These are phyloP conservation scores for Pilophorus perplexus DNA, from an alignment of 2,888 invertebrate genomes.

Conservation along the genomic window DNA sequence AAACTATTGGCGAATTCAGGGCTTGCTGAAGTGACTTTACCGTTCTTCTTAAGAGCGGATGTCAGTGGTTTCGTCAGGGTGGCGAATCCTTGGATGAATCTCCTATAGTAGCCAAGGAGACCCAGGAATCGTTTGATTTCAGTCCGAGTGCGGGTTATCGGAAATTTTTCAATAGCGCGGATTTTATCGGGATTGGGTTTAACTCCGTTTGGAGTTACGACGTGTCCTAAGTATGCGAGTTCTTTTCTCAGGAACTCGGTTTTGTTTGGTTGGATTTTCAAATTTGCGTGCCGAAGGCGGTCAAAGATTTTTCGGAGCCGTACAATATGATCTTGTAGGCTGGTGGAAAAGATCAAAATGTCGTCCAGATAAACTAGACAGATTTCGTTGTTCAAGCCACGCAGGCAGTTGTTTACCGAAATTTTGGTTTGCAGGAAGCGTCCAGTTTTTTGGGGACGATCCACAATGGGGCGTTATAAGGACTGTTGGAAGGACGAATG, in stretches of 20 bases:
- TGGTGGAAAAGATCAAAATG: neutral
- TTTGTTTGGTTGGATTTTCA: constrained; percentile 42
- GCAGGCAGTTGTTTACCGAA: neutral
- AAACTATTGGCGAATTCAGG: too few relatives aligned
- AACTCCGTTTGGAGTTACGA: constrained; percentile 9
- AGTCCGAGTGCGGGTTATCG: neutral
- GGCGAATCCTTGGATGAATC: constrained; percentile 6
- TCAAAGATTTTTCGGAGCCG: neutral
- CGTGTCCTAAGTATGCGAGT: constrained; percentile 8
- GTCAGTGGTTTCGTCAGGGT: neutral
- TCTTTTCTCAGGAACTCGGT: constrained; percentile 34
- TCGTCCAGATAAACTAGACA: neutral
- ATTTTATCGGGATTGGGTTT: constrained; percentile 32
- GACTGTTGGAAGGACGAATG: neutral
- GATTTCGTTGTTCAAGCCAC: constrained; percentile 7
- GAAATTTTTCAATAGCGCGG: constrained; percentile 17
- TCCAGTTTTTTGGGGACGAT: constrained; percentile 14
- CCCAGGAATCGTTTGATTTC: constrained; percentile 27
- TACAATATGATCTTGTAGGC: neutral
- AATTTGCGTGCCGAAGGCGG: constrained; percentile 2
- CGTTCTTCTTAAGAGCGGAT: constrained; percentile 7
- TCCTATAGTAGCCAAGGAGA: constrained; percentile 1
- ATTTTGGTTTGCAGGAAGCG: constrained; percentile 17
- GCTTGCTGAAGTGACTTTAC: too few relatives aligned
- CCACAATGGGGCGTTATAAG: constrained; percentile 14